These are phyloP conservation scores for Zaprionus davidi DNA, from an alignment of 1,140 invertebrate genomes.

Conservation along the genomic window DNA sequence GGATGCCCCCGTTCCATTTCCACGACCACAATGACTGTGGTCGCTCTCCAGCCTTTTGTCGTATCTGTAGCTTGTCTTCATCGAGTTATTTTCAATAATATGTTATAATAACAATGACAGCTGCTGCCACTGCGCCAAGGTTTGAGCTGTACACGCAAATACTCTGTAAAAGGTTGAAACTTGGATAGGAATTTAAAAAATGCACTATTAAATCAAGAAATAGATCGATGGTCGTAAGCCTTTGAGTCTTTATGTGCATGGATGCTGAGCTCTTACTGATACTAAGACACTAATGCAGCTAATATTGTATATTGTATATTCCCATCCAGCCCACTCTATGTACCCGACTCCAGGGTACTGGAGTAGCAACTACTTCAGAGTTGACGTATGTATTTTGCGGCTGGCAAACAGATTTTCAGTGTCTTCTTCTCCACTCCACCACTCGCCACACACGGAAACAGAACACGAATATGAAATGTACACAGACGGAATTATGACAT, in stretches of 20 bases:
- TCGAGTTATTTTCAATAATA: conserved; percentile 51
- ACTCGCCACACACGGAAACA: neutral
- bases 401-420: neutral
- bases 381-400: neutral
- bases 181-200: no score
- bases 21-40: neutral
- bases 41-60: neutral
- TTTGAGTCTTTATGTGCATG: no score
- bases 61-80: conserved; percentile 6
- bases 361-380: no score
- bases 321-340: neutral
- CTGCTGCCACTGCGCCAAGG: neutral
- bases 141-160: neutral
- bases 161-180: neutral
- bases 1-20: neutral
- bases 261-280: no score
- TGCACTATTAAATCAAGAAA: no score
- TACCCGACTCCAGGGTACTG: neutral
- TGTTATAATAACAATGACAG: conserved; percentile 43
- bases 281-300: no score
- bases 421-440: neutral
- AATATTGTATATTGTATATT: no score
- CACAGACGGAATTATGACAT: conserved; percentile 7
- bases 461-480: neutral
- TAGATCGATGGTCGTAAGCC: no score